Percentiles rank a stretch among this genome's conserved stretches.
These are phyloP conservation scores for Epinotia brunnichana DNA, from an alignment of 2,888 invertebrate species.

Conservation along the genomic window DNA sequence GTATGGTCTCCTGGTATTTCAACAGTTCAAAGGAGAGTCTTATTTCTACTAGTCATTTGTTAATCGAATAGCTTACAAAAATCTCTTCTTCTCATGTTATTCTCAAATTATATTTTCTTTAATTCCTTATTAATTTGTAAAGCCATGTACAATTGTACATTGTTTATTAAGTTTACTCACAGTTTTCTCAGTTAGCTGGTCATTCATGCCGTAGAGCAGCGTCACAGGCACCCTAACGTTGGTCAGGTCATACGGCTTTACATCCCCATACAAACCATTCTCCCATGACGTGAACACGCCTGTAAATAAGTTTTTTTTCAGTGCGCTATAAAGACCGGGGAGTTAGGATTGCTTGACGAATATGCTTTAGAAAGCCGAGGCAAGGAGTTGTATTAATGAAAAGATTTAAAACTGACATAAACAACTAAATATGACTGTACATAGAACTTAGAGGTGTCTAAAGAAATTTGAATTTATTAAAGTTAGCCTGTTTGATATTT, in stretches of 20 bases:
- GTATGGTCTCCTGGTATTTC: no score
- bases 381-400: background rate
- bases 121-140: no score
- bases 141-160: no score
- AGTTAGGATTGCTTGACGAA: background rate
- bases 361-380: background rate
- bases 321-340: background rate
- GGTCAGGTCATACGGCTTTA: constrained; percentile 84
- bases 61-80: no score
- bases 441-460: no score
- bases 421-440: no score
- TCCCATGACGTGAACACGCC: constrained; percentile 84
- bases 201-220: constrained; percentile 85
- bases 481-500: no score
- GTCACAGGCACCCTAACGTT: constrained; percentile 84
- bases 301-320: constrained; percentile 54
- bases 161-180: constrained; percentile 64
- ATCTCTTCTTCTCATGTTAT: no score
- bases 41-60: no score
- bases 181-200: constrained; percentile 83
- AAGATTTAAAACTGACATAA: background rate
- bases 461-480: no score
- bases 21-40: no score
- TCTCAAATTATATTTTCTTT: background rate
- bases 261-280: constrained; percentile 78